Base-by-base conservation (phyloP, 2,113 vertebrate genomes). In the Rhadina sibilatrix region DNA sequence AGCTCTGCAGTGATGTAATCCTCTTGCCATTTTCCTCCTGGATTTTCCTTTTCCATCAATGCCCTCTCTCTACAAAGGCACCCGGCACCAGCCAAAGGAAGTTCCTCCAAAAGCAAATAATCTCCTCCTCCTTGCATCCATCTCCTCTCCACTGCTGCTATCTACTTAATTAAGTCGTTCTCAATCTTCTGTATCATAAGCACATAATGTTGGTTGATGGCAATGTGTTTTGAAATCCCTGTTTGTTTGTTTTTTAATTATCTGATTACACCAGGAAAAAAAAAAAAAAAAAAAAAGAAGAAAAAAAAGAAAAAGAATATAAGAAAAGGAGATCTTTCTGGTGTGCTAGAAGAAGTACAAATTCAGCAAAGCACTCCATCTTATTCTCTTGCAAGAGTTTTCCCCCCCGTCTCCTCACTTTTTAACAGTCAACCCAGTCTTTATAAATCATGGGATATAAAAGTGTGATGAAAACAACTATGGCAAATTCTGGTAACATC, bases 181-280 rank as follows among this genome's bases (percentile, higher is more conserved):
- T 90, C 92, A 90, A 38, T 96, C 88, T 93, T 96, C 83, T 95
- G 56, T 90, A 86, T 80, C 68, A 90, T 88, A 97, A 92, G 56
- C 76, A 93, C 61, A 81, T 90, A 70, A 96, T 38, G 44, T 33
- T 92, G 64, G 35, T 44, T 95, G 94, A 90, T 87, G 76, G 71
- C 93, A 93, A 86, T 70, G 60, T 75, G 90, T 89, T 97, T 92
- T 90, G 75, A 96, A 93, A 95, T 83, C 85, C 61, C 57, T 38
- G 47, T 87, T 93, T 96, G 75, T 94, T 94, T 96, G 71, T 33
- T 86, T 89, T 96, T 89, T 97, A 95, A 93, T 96, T 94, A 86
- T 88, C 87, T 83, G 83, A 90, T 90, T 96, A 93, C 71, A 86
- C 28, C 10, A 0, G 28, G 6, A 54, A n/a, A 40, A 44, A 20